Conservation (phyloP, 2,888 invertebrate species). For the Polyommatus icarus region DNA sequence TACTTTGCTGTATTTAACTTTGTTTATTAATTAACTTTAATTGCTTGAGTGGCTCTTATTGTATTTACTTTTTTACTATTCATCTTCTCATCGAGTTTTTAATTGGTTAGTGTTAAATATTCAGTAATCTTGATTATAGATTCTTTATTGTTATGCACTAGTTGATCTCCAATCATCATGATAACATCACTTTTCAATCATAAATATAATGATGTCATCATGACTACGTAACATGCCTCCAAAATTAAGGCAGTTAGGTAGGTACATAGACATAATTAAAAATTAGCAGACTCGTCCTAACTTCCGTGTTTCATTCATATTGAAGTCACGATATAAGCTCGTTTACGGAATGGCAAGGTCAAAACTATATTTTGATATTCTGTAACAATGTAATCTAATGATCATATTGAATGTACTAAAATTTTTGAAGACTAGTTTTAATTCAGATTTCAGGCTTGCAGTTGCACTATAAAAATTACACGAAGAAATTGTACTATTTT, state of each 20-base stretch:
- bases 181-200: background rate
- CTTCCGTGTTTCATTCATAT: constrained; percentile 4
- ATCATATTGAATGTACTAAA: background rate
- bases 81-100: background rate
- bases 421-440: background rate
- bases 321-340: background rate
- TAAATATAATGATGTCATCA: background rate
- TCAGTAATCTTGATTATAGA: background rate
- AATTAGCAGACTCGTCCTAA: constrained; percentile 3
- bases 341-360: background rate
- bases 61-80: background rate
- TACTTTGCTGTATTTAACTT: background rate
- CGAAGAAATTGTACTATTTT: background rate
- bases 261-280: background rate
- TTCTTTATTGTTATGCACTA: background rate
- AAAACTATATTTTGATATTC: background rate
- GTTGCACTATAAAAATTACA: background rate
- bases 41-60: background rate
- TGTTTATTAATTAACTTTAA: background rate
- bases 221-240: background rate
- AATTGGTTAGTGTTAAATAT: background rate
- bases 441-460: background rate
- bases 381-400: background rate
- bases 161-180: background rate
- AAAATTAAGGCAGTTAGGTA: background rate